Evolutionary conservation across 2,888 invertebrate genomes (phyloP), one percentile per base, ranked within the genome.

Genomic region (Seira musarum): DNA sequence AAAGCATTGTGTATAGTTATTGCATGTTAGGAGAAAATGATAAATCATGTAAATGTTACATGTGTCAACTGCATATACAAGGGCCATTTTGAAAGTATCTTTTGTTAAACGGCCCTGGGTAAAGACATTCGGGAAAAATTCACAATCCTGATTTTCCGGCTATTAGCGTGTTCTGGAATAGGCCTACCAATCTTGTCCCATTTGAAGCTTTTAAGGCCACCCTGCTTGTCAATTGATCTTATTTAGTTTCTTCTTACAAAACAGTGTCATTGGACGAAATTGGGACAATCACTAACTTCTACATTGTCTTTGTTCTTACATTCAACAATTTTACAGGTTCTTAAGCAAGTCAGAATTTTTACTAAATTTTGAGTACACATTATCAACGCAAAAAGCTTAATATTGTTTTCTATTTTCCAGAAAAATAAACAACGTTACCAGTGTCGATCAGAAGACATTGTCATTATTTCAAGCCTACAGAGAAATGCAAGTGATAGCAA

Each of bases 181-280:
- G 5, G 24, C 0, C 1, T 73, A 0, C 72, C 72, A 0, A 3
- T 73, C 0, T 5, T 73, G 6, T 67, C 57, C 19, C 66, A 74
- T 19, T 22, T 35, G 15, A 67, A 74, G 1, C 10, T 74, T 5
- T 5, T 66, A 0, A 1, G 35, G 19, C 49, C 53, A 10, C 74
- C 74, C 1, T 74, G 74, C 22, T 15, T 74, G 17, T 67, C 74
- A 8, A 60, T 67, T 3, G 35, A 74, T 21, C 35, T 74, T 25
- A 67, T 57, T 0, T 74, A 74, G n/a, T 67, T 30, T 30, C 25
- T 74, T n/a, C 60, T 66, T 0, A 15, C 21, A 1, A 17, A 19
- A 10, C 57, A 66, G 3, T 66, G 66, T 8, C 2, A 10, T 6
- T 35, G 60, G 2, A n/a, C n/a, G n/a, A n/a, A 40, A 1, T 2